Conservation (phyloP, 2,888 invertebrate genomes). For the Pseudanteris insignis region DNA sequence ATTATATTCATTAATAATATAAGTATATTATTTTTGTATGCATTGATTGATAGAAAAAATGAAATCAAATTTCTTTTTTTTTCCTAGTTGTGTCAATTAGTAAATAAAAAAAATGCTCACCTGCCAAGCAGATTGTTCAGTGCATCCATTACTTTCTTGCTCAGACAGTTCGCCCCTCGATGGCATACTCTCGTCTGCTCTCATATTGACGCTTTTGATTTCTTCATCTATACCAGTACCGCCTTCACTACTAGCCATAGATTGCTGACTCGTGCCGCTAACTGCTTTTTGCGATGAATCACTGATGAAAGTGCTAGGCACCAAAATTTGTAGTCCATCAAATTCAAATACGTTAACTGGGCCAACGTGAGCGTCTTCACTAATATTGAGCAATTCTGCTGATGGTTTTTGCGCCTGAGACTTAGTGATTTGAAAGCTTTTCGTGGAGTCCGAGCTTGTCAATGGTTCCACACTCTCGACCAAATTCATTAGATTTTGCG, state of each 20-base stretch:
- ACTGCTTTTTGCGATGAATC: constrained; percentile 65
- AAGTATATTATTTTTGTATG: no score
- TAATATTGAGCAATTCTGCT: constrained; percentile 62
- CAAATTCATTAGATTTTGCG: constrained; percentile 49
- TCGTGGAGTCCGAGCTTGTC: constrained; percentile 57
- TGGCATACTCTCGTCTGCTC: constrained; percentile 88
- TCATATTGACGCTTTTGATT: constrained; percentile 74
- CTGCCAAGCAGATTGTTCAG: constrained; percentile 80
- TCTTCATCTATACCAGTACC: constrained; percentile 63
- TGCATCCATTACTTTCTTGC: constrained; percentile 85
- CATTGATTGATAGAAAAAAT: no score
- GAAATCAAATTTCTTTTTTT: background rate
- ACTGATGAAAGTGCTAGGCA: constrained; percentile 65
- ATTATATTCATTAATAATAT: no score
- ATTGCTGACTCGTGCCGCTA: constrained; percentile 64
- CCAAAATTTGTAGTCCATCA: constrained; percentile 67
- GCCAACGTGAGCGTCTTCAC: constrained; percentile 63
- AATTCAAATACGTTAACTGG: constrained; percentile 68
- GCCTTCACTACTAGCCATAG: constrained; percentile 63
- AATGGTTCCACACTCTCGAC: constrained; percentile 57
- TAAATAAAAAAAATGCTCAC: constrained; percentile 66
- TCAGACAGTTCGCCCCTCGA: constrained; percentile 87
- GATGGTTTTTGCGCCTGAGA: constrained; percentile 57
- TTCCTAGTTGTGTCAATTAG: background rate
- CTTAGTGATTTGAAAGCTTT: constrained; percentile 55